Evolutionary conservation across 2,888 invertebrate genomes (phyloP), one percentile per base, ranked within the genome.

Genomic region (Coelopa pilipes): DNA sequence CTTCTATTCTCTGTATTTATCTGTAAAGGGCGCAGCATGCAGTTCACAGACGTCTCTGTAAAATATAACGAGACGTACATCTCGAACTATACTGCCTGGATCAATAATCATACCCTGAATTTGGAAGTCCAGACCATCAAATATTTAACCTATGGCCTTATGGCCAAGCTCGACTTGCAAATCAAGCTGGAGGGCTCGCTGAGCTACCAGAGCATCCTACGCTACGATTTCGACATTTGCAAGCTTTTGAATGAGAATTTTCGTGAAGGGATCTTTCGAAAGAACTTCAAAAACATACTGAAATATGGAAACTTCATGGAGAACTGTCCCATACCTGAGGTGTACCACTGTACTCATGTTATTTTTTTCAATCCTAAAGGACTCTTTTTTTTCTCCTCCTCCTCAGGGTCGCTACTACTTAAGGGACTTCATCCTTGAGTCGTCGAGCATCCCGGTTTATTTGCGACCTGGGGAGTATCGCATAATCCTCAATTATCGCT

Each of bases 221-320:
- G 12, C 11, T 68, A 69, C 12, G n/a, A 46, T 13, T 57, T 73
- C 5, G 73, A 73, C 46, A 57, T 69, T 21, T 73, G 73, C 53
- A 24, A 47, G 1, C 11, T 73, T 9, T 12, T 73, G 24, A 21
- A 21, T 17, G 47, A 19, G 5, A 19, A 24, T 17, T 19, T 45
- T n/a, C 60, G 21, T 13, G n/a, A 49, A 11, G 60, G 76, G 3
- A 53, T 83, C 5, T 50, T 82, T 1, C 82, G 80, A 46, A 62
- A 3, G 49, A 80, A 78, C 82, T 82, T 80, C 67, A 78, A 77
- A 59, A 80, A 80, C 15, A 79, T 83, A 70, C 1, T 71, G 0
- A 72, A 78, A 17, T 12, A 79, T 13, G 69, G 82, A 1, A 82
- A 83, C 72, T 81, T 82, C 17, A 83, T 79, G 81, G 73, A 70